phyloP scores from a whole-genome alignment of 23 tunicate genomes.

The Phallusia fumigata region DNA sequence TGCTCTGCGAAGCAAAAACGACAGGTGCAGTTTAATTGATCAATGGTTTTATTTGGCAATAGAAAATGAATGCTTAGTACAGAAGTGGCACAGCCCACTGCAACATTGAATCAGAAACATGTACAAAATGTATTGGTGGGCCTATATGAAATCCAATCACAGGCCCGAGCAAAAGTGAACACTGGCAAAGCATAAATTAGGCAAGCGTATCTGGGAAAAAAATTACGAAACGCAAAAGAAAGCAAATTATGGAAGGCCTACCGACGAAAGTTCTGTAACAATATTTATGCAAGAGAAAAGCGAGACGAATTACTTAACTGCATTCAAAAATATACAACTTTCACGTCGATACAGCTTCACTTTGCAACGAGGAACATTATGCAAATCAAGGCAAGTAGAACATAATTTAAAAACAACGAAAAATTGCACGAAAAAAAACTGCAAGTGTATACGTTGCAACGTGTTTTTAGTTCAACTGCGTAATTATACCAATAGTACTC shows the following conservation, averaged over 20 bases:
- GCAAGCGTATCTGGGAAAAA: not conserved
- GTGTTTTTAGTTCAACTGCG: not conserved
- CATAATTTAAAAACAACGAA: constrained; percentile 7
- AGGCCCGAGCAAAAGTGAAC: not conserved
- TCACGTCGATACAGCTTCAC: not conserved
- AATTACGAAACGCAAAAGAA: too few species aligned
- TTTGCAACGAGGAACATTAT: not conserved
- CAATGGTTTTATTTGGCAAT: constrained; percentile 9
- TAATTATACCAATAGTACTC: not conserved
- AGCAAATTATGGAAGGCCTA: too few species aligned
- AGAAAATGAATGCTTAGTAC: constrained; percentile 10
- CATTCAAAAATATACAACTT: not conserved
- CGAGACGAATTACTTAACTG: not conserved
- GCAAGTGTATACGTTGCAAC: not conserved
- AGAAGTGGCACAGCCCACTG: constrained; percentile 11
- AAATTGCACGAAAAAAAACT: not conserved
- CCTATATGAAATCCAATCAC: not conserved
- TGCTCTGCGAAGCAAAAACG: too few species aligned
- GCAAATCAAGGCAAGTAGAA: constrained; percentile 1
- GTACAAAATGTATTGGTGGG: not conserved
- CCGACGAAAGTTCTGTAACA: not conserved
- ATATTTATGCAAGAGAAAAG: not conserved
- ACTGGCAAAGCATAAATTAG: constrained; percentile 12
- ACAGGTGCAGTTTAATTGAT: not conserved
- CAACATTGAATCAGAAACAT: not conserved